phyloP scores from a whole-genome alignment of 2,113 vertebrate genomes.

The Monarcha castaneiventris region DNA sequence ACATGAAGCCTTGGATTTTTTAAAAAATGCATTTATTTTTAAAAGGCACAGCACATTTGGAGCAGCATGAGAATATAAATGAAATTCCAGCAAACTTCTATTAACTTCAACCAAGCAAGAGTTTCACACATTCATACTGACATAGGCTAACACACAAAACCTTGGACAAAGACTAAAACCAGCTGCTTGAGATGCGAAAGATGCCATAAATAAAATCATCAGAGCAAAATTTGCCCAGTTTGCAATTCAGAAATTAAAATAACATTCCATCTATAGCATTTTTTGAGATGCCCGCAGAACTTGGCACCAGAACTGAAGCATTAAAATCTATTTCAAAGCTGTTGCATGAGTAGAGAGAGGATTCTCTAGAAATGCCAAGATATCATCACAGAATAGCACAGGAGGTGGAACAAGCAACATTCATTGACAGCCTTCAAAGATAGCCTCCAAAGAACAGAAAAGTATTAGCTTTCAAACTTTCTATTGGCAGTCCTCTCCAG shows the following conservation, averaged over 20 bases:
- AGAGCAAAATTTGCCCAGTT: background rate
- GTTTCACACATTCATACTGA: background rate
- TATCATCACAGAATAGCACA: background rate
- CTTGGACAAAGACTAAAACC: background rate
- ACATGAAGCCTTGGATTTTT: background rate
- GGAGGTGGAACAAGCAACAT: background rate
- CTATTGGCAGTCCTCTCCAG: background rate
- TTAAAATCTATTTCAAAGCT: background rate
- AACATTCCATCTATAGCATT: background rate
- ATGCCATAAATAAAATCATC: background rate
- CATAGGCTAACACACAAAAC: background rate
- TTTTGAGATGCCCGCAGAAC: background rate
- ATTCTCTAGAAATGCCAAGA: background rate
- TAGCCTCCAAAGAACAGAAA: background rate
- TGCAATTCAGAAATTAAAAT: background rate
- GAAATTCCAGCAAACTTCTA: background rate
- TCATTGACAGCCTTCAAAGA: background rate
- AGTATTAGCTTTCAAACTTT: background rate
- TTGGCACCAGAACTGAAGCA: background rate
- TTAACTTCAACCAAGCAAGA: background rate
- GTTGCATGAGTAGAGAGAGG: background rate
- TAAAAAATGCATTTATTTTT: background rate
- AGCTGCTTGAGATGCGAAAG: background rate
- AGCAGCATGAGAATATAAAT: background rate
- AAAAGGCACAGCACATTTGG: background rate